Evolutionary conservation across 2,888 invertebrate species (phyloP), one percentile per base, ranked within the genome.

Genomic region (Hymenopus coronatus): DNA sequence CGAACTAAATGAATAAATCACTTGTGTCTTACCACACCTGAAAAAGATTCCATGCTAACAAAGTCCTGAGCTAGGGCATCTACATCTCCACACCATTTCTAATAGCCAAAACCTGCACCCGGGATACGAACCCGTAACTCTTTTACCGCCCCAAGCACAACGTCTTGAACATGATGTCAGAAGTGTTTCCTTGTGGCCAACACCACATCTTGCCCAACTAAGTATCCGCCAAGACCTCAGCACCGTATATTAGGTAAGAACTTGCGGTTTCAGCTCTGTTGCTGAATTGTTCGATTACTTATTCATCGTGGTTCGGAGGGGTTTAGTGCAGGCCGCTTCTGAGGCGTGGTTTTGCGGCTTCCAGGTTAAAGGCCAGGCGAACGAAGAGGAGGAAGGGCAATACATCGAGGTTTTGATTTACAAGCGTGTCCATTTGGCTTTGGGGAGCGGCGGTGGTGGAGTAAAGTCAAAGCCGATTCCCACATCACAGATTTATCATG

Each of bases 241-340:
- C 30, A 40, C 82, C 87, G 87, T 87, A 87, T 87, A 87, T 87
- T 87, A 87, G 82, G 33, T 82, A 87, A 87, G 82, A 87, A 82
- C 33, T 82, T 87, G 87, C 87, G 87, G 87, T 82, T 87, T 81
- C 28, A 28, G 28, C 85, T 54, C 46, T 70, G 85, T 46, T 87
- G 82, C 15, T 83, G 88, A 85, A 88, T 88, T 88, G 82, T 85
- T 88, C 82, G 82, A 88, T 88, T 82, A 85, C 82, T 88, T 88
- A 88, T 88, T 88, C 85, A 88, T 85, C 82, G 88, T 83, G 81
- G 54, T 88, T 85, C 88, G 85, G 88, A 88, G 82, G 85, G 54
- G 82, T 87, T 87, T 81, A 28, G 70, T 30, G 84, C 30, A n/a
- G 30, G 46, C 46, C 46, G 87, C 87, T 87, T 87, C 86, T 86